Evolutionary conservation across 2,888 invertebrate species (phyloP).

Genomic region (Diarsia dahlii): DNA sequence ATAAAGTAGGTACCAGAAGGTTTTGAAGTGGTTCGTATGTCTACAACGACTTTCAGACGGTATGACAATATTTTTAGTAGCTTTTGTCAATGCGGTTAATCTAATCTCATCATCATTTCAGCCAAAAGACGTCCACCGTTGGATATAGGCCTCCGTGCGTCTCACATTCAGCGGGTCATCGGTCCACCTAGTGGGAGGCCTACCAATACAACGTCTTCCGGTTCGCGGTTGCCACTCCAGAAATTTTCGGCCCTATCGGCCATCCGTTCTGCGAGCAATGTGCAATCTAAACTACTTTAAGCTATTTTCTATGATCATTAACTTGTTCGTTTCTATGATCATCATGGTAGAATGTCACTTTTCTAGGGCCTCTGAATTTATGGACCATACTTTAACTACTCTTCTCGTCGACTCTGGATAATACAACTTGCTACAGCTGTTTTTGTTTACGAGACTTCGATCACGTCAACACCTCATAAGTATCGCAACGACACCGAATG

Average conservation of each 20-base stretch:
- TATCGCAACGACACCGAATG: neutral
- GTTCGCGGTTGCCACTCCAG: too few relatives aligned
- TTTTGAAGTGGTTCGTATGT: too few relatives aligned
- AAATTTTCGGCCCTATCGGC: too few relatives aligned
- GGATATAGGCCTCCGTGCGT: too few relatives aligned
- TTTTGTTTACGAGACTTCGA: neutral
- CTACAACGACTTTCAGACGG: neutral
- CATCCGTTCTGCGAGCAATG: too few relatives aligned
- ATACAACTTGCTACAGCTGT: neutral
- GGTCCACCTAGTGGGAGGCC: too few relatives aligned
- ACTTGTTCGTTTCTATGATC: neutral
- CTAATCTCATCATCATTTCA: too few relatives aligned
- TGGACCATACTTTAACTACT: neutral
- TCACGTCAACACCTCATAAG: constrained; percentile 4
- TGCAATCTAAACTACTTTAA: neutral
- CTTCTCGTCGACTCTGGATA: neutral
- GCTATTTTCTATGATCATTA: neutral
- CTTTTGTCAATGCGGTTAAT: neutral
- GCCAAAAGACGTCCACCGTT: too few relatives aligned
- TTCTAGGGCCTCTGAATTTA: neutral
- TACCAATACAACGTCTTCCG: too few relatives aligned
- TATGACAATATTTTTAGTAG: neutral
- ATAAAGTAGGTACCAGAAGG: too few relatives aligned
- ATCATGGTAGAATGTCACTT: neutral
- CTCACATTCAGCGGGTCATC: too few relatives aligned